A percentile compares a stretch with the other conserved stretches of the same genome.
These are phyloP conservation scores for Alligator sinensis DNA, from an alignment of 2,113 vertebrate genomes.

Conservation along the genomic window DNA sequence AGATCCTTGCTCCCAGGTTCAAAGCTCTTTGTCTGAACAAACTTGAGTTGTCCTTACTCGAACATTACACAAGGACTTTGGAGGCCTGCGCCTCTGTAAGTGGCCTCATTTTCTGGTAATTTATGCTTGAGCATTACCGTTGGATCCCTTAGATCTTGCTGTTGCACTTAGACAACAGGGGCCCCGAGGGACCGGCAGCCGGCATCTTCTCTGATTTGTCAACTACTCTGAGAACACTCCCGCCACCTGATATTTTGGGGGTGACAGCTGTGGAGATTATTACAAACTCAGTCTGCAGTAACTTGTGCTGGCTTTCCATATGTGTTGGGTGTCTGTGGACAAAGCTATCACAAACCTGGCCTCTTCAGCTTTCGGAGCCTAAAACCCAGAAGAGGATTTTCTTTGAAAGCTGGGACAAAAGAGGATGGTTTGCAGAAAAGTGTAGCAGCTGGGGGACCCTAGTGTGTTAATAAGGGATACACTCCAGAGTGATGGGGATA, in stretches of 20 bases:
- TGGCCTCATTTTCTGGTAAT: not conserved
- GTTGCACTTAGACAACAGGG: not conserved
- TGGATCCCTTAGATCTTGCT: not conserved
- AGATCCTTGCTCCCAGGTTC: not conserved
- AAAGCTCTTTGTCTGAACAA: not conserved
- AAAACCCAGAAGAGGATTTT: not conserved
- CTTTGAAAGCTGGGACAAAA: not conserved
- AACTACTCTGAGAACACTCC: not conserved
- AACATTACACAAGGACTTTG: not conserved
- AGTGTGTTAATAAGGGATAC: not conserved
- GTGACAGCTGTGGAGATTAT: not conserved
- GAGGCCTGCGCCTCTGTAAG: fast-evolving
- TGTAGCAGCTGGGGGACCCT: not conserved
- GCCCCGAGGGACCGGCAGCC: not conserved
- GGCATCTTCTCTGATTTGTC: not conserved
- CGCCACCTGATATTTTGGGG: not conserved
- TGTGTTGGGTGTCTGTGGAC: not conserved
- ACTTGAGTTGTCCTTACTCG: not conserved
- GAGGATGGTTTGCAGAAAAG: not conserved
- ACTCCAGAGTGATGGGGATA: not conserved
- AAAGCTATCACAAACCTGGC: not conserved
- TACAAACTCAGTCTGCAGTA: not conserved
- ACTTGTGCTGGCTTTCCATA: not conserved
- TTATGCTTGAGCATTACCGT: not conserved
- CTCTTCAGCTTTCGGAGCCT: not conserved